A percentile compares a stretch with the other conserved stretches of the same genome.
Conservation (phyloP, 1,140 invertebrate genomes). For the Lutraria rhynchaena region DNA sequence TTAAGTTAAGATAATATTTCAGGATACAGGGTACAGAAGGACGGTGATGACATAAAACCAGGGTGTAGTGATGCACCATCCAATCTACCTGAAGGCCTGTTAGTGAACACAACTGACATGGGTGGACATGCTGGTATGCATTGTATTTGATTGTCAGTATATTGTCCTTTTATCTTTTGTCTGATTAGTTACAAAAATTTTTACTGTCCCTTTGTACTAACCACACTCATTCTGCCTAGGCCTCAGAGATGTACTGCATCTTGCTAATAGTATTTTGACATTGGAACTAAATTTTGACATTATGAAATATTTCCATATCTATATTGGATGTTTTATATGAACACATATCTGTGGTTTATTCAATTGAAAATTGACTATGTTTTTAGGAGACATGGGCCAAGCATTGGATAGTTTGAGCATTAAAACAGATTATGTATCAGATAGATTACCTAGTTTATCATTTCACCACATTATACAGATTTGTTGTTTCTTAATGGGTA, state of each 20-base stretch:
- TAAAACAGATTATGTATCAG: constrained; percentile 66
- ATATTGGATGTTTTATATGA: too few relatives aligned
- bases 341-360: too few relatives aligned
- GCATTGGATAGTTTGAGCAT: constrained; percentile 71
- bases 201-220: too few relatives aligned
- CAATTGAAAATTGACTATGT: neutral
- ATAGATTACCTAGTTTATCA: constrained; percentile 64
- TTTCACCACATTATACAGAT: constrained; percentile 68
- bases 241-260: too few relatives aligned
- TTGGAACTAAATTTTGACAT: too few relatives aligned
- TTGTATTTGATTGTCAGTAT: neutral
- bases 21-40: constrained; percentile 71
- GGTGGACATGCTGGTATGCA: constrained; percentile 71
- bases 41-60: constrained; percentile 59
- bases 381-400: constrained; percentile 68
- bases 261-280: too few relatives aligned
- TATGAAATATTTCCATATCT: too few relatives aligned
- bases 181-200: too few relatives aligned
- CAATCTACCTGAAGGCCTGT: constrained; percentile 67
- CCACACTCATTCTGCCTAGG: too few relatives aligned
- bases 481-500: constrained; percentile 66
- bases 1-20: too few relatives aligned
- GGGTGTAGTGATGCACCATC: constrained; percentile 68
- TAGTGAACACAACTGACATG: constrained; percentile 66
- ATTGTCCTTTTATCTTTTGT: too few relatives aligned